Evolutionary conservation across 92 coral and sea anemone genomes (phyloP), one percentile per base, ranked within the genome.

Genomic region (Palythoa grandis): DNA sequence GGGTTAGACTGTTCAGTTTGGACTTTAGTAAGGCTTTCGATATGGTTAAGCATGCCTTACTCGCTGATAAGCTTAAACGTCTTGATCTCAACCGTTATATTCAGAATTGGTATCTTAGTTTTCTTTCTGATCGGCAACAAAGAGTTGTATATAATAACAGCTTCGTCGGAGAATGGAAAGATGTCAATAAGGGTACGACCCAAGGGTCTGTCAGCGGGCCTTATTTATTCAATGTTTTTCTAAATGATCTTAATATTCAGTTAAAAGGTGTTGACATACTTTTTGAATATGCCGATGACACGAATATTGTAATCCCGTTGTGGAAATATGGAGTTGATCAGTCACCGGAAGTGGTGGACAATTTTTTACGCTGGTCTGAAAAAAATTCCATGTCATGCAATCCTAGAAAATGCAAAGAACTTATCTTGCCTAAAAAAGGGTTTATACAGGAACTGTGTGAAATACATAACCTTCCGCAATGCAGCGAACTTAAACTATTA

Each of bases 1-100:
- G 86, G 5, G 89, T 85, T 17, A 65, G 92, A 40, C 37, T 84
- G 8, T 89, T 89, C 58, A 52, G 76, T 63, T 85, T 89, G 92
- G 89, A 89, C 61, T 78, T 89, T 71, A 77, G 82, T 47, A 89
- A 89, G 73, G 92, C 92, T 14, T 89, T 89, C 37, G 88, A 85
- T 72, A 16, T 35, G 23, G 88, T 74, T 2, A 73, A 70, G 11
- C 83, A 86, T 76, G 24, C 39, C 20, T 72, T 86, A 37, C 52
- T 86, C 37, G 47, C 77, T 35, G 52, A 40, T 52, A 85, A 85
- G 69, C 83, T 85, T 38, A 75, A 85, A 40, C 20, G 67, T 37
- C 52, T 72, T 37, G 56, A 70, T 50, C 68, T 84, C 35, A 72
- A 73, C 50, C 82, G 82, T 29, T 52, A 50, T 72, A 84, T 84